Conservation (phyloP, 2,797 vertebrate species). For the Sebastes umbrosus region DNA sequence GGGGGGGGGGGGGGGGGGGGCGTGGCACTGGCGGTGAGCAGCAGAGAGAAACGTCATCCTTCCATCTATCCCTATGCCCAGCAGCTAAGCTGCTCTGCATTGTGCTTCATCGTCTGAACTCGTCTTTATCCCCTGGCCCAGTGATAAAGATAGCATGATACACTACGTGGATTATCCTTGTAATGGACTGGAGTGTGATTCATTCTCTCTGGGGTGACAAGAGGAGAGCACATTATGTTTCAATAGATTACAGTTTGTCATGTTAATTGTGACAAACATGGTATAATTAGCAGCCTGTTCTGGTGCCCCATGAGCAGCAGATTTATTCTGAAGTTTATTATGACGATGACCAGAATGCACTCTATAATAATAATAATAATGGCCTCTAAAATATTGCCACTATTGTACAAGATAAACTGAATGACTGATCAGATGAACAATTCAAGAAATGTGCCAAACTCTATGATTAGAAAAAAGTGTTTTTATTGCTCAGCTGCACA, state of each 20-base stretch:
- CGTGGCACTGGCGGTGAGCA: slow-evolving; percentile 49
- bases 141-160: slow-evolving; percentile 83
- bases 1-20: too few species aligned
- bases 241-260: slow-evolving; percentile 55
- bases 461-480: background rate
- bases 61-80: slow-evolving; percentile 55
- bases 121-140: slow-evolving; percentile 74
- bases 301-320: background rate
- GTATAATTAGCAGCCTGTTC: slow-evolving; percentile 22
- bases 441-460: background rate
- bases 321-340: slow-evolving; percentile 9
- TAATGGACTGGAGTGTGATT: slow-evolving; percentile 68
- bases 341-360: background rate
- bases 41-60: slow-evolving; percentile 64
- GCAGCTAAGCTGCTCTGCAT: slow-evolving; percentile 77
- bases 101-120: slow-evolving; percentile 73
- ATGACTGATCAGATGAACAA: background rate
- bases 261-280: slow-evolving; percentile 19
- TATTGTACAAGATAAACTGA: background rate
- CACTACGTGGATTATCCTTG: slow-evolving; percentile 75
- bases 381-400: background rate
- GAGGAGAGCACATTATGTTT: slow-evolving; percentile 48
- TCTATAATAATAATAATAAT: background rate
- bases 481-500: background rate
- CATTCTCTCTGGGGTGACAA: slow-evolving; percentile 63